Percentiles rank a stretch among this genome's conserved stretches.
Conservation (phyloP, 2,113 vertebrate species). For the Scytalopus superciliaris region DNA sequence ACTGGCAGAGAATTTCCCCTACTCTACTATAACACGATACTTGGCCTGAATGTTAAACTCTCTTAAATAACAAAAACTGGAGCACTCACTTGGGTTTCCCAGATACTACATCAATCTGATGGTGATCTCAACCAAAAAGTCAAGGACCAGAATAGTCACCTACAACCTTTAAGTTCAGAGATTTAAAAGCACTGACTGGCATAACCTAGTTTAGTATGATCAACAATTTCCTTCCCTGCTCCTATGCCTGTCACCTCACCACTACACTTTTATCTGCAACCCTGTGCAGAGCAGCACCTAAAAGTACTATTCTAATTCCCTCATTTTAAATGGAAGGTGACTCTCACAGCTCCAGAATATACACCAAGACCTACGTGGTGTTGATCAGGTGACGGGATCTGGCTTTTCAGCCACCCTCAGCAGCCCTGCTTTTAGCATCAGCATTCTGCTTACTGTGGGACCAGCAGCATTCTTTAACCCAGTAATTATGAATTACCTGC, state of each 20-base stretch:
- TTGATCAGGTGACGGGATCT: background rate
- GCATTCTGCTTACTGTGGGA: background rate
- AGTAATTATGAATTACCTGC: constrained; percentile 78
- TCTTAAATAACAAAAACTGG: background rate
- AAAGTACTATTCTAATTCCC: background rate
- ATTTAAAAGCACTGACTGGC: background rate
- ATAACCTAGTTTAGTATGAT: background rate
- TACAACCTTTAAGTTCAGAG: background rate
- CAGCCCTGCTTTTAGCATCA: background rate
- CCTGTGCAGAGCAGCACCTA: background rate
- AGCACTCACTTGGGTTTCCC: background rate
- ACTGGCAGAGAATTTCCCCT: background rate
- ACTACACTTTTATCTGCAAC: background rate
- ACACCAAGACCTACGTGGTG: background rate
- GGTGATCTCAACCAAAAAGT: background rate
- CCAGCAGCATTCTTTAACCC: background rate
- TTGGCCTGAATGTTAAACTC: background rate
- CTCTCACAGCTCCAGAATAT: background rate
- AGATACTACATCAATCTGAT: background rate
- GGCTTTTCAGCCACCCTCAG: background rate
- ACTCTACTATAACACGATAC: background rate
- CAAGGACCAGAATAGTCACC: background rate
- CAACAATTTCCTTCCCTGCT: background rate
- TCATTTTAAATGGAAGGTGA: background rate
- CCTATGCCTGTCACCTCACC: background rate